phyloP scores from a whole-genome alignment of 2,888 invertebrate genomes.

The Caenorhabditis becei region DNA sequence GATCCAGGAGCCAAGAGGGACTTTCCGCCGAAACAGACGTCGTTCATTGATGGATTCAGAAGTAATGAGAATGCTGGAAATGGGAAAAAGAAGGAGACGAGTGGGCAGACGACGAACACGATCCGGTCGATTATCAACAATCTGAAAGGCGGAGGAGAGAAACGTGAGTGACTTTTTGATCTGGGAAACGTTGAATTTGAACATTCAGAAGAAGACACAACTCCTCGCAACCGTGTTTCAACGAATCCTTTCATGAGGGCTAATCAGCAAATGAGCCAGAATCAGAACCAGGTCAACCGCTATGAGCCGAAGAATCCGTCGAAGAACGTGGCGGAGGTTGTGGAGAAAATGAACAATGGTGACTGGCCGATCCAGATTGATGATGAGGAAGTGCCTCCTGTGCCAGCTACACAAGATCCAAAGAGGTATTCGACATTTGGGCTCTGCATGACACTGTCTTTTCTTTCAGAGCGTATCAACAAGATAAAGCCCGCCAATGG shows the following conservation, averaged over 20 bases:
- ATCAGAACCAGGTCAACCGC: conserved; percentile 19
- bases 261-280: conserved; percentile 26
- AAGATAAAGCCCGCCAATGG: conserved; percentile 66
- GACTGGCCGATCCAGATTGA: conserved; percentile 72
- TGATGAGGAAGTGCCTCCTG: conserved; percentile 50
- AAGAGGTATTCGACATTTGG: conserved; percentile 1
- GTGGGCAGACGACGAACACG: conserved; percentile 37
- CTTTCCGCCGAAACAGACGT: conserved; percentile 42
- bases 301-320: conserved; percentile 43
- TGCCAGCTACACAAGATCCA: neutral
- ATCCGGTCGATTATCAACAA: conserved; percentile 69
- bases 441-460: no score
- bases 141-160: conserved; percentile 54
- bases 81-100: conserved; percentile 42
- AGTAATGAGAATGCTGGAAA: conserved; percentile 8
- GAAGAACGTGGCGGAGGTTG: conserved; percentile 70
- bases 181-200: neutral
- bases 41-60: conserved; percentile 57
- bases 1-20: conserved; percentile 40
- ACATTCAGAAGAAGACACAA: conserved; percentile 51
- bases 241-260: conserved; percentile 69
- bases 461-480: conserved; percentile 31
- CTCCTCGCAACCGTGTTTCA: conserved; percentile 50
- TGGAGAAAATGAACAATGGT: conserved; percentile 72
- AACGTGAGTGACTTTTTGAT: conserved; percentile 17